Conservation (phyloP, 2,113 vertebrate genomes). For the Ranitomeya variabilis region DNA sequence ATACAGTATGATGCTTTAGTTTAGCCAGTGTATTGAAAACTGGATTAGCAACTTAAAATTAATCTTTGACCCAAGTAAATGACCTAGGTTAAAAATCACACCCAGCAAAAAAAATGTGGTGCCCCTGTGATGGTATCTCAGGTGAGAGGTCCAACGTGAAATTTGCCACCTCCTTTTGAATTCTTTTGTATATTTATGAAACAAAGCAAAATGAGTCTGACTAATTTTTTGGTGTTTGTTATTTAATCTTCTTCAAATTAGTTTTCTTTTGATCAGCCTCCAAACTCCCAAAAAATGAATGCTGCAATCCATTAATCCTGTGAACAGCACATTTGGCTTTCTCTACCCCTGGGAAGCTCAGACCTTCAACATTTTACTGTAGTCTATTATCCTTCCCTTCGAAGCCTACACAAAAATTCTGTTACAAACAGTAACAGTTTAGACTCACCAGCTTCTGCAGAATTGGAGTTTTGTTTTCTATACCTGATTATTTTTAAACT, state of each 20-base stretch:
- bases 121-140: background rate
- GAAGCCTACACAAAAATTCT: background rate
- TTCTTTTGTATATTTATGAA: background rate
- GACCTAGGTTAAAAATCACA: too few species aligned
- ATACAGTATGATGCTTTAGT: too few species aligned
- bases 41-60: too few species aligned
- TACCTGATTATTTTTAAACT: constrained; percentile 2
- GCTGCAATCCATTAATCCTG: constrained; percentile 16
- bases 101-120: too few species aligned
- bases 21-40: too few species aligned
- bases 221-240: background rate
- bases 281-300: constrained; percentile 5
- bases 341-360: background rate
- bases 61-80: too few species aligned
- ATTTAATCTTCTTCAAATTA: constrained; percentile 9
- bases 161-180: background rate
- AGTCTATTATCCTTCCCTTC: background rate
- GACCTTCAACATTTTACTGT: background rate
- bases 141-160: background rate
- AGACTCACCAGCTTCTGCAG: constrained; percentile 7
- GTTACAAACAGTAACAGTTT: constrained; percentile 12
- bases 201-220: background rate
- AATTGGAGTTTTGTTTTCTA: constrained; percentile 22
- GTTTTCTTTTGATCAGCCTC: background rate
- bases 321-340: constrained; percentile 4